Evolutionary conservation across 2,797 vertebrate species (phyloP).

Genomic region (Silurus lanzhouensis): DNA sequence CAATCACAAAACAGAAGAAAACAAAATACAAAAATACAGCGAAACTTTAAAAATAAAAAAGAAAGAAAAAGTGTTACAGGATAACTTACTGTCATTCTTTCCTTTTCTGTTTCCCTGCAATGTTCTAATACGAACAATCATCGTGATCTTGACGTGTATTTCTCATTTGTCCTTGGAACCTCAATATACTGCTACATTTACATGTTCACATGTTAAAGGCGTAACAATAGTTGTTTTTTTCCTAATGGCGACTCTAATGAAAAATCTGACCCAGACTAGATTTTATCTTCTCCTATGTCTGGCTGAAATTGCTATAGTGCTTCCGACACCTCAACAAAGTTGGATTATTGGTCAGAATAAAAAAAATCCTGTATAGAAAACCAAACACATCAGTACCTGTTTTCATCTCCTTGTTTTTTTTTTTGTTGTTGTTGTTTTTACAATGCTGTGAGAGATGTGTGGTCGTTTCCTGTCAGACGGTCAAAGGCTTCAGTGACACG

Average conservation of each 20-base stretch:
- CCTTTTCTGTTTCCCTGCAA: neutral
- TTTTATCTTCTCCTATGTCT: conserved; percentile 7
- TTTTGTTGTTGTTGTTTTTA: conserved; percentile 34
- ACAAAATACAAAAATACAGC: neutral
- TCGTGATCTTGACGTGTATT: neutral
- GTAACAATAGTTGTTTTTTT: neutral
- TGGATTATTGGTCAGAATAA: conserved; percentile 11
- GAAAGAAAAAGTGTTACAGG: neutral
- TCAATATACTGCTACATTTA: neutral
- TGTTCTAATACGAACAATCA: neutral
- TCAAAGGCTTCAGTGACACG: conserved; percentile 65
- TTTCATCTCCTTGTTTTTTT: neutral
- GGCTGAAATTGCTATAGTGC: conserved; percentile 41
- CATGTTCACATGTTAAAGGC: too few species aligned
- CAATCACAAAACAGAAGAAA: neutral
- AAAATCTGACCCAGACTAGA: conserved; percentile 43
- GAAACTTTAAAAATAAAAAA: neutral
- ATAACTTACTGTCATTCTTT: conserved; percentile 13
- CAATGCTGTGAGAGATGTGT: conserved; percentile 48
- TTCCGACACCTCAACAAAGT: conserved; percentile 21
- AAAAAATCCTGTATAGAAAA: conserved; percentile 12
- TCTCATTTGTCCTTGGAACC: neutral
- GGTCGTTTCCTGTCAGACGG: conserved; percentile 61
- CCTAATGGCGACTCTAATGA: neutral
- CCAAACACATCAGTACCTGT: conserved; percentile 35